Base-by-base conservation (phyloP, 2,113 vertebrate species). In the Rhagologus leucostigma region DNA sequence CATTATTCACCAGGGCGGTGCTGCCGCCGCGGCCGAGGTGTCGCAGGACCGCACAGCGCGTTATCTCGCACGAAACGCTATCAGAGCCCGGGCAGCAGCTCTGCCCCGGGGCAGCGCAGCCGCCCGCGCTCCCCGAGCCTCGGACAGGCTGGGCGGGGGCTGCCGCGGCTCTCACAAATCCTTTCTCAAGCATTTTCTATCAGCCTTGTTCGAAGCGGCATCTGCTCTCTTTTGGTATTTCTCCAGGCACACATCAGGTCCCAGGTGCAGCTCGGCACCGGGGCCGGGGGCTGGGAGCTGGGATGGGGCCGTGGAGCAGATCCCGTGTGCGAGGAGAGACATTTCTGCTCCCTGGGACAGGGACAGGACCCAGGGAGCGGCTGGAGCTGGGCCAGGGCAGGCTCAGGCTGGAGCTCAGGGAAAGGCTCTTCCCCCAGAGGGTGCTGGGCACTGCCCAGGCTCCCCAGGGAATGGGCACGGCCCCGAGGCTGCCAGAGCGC, bases 351-450 rank as follows among this genome's bases (percentile, higher is more conserved):
- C 22, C 24, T 21, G 71, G 17, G 44, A 24, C 20, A 59, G 73
- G 17, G 37, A 37, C 46, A 57, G 62, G 0, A 21, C 7, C 30
- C 29, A 50, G 71, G 42, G 42, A 30, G 5, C 0, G 21, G 35
- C 60, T 42, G 52, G 44, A 23, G 35, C 30, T 50, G 53, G 1
- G 23, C 6, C 79, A 82, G 64, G 63, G n/a, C n/a, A 47, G n/a
- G 42, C 0, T 9, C 5, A 15, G 49, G 49, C 0, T 33, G 69
- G 30, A 21, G 0, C 1, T 7, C 20, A 68, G 56, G 27, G 26
- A 5, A 55, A 69, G 49, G 65, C 0, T 17, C 56, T 24, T 6
- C 5, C 37, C 27, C 29, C 42, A 70, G n/a, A 46, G 47, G n/a
- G 47, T 59, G 55, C 19, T 37, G 19, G 78, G 67, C 80, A 83